Base-by-base conservation (phyloP, 1,140 invertebrate species). In the Leptonema lineaticorne region DNA sequence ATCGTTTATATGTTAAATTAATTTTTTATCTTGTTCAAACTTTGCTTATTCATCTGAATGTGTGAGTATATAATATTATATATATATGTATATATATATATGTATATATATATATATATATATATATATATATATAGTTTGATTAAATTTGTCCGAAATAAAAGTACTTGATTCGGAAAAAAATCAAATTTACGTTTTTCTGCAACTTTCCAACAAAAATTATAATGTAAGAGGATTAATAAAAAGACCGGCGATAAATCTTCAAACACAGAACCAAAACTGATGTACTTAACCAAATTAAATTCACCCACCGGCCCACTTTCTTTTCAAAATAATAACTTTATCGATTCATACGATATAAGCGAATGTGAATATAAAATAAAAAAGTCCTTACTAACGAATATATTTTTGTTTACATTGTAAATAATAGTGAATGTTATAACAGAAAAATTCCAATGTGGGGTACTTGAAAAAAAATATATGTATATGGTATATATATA, bases 181-280 rank as follows among this genome's bases (percentile, higher is more conserved):
- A 41, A 4, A 14, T 11, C 11, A 3, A 41, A 41, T 41, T 41
- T 41, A 41, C 37, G 11, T 41, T 14, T 16, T 48, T 20, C 46
- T 20, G 8, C 9, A 16, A 48, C 22, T 48, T 9, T 48, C 16
- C 22, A 9, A 20, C n/a, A 48, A 20, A 18, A 48, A 48, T 48
- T 14, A 48, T 48, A 48, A 48, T 20, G 46, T 48, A 48, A 48
- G 46, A 48, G n/a, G 46, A 48, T 48, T 48, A 48, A 48, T 48
- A 18, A 48, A 33, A 22, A 22, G 46, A 18, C 46, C 16, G n/a
- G 27, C 24, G n/a, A 53, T 53, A 26, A 53, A 53, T 53, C 24
- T 53, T 26, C 22, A 8, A 53, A 14, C 50, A 26, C 24, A 24
- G 50, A 48, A 20, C n/a, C 46, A n/a, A 48, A 48, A 48, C 50